These are phyloP conservation scores for Tetrapedia diversipes DNA, from an alignment of 2,888 invertebrate species.

Conservation along the genomic window DNA sequence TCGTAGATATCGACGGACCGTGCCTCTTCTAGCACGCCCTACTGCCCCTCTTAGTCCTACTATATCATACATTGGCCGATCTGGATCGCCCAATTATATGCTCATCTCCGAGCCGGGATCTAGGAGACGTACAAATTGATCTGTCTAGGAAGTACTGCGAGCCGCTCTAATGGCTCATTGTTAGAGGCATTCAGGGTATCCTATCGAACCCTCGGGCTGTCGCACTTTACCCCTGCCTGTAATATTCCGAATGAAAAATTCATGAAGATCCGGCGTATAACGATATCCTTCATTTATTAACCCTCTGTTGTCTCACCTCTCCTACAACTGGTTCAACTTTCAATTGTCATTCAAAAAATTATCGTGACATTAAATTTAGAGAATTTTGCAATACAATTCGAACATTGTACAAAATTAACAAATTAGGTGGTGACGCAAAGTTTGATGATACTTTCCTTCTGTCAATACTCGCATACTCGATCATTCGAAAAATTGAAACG, in stretches of 20 bases:
- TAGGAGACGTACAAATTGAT: constrained; percentile 80
- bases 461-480: too few species aligned
- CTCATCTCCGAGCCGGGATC: constrained; percentile 78
- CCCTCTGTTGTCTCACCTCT: too few species aligned
- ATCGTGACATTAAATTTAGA: too few species aligned
- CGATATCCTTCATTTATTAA: too few species aligned
- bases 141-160: constrained; percentile 72
- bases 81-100: constrained; percentile 79
- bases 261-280: too few species aligned
- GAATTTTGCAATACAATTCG: too few species aligned
- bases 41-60: constrained; percentile 42
- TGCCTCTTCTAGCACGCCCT: constrained; percentile 49
- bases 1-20: constrained; percentile 78
- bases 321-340: too few species aligned
- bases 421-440: too few species aligned
- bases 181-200: constrained; percentile 48
- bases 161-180: constrained; percentile 52
- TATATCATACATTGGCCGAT: constrained; percentile 61
- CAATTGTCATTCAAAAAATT: too few species aligned
- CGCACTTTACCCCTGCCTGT: neutral
- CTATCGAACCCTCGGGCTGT: neutral
- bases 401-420: too few species aligned
- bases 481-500: too few species aligned
- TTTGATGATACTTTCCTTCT: too few species aligned
- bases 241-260: neutral